These are phyloP conservation scores for Philopedon plagiatum DNA, from an alignment of 2,888 invertebrate species.

Conservation along the genomic window DNA sequence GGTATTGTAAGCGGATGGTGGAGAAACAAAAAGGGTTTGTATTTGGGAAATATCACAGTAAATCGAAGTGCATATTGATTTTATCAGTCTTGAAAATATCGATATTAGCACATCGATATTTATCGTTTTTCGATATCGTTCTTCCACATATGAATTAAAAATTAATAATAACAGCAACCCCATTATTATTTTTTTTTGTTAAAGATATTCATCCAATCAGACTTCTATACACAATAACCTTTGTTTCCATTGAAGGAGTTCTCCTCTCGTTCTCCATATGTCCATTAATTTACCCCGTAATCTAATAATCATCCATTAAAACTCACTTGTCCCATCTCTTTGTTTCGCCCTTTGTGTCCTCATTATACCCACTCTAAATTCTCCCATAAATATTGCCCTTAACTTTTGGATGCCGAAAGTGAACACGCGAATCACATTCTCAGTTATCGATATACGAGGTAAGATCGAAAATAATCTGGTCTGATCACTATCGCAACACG, in stretches of 20 bases:
- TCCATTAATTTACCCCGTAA: slow-evolving; percentile 41
- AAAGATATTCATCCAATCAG: background rate
- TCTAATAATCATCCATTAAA: slow-evolving; percentile 47
- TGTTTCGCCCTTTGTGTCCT: slow-evolving; percentile 44
- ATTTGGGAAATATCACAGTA: too few species aligned
- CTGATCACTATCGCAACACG: background rate
- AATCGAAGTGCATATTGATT: too few species aligned
- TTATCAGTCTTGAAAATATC: too few species aligned
- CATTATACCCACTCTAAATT: slow-evolving; percentile 44
- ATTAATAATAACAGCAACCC: too few species aligned
- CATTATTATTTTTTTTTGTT: too few species aligned
- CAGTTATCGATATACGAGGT: slow-evolving; percentile 3
- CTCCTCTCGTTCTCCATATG: slow-evolving; percentile 37
- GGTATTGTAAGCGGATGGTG: background rate
- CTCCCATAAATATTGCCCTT: slow-evolving; percentile 40
- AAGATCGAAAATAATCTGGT: background rate
- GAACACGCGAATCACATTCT: slow-evolving; percentile 28
- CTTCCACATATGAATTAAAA: too few species aligned
- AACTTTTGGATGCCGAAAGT: slow-evolving; percentile 26
- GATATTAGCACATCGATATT: too few species aligned
- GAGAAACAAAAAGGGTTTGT: background rate
- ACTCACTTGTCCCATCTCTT: slow-evolving; percentile 45
- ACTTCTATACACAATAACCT: slow-evolving; percentile 1
- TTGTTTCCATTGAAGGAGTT: slow-evolving; percentile 1
- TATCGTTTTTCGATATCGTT: too few species aligned